Evolutionary conservation across 2,888 invertebrate genomes (phyloP), one percentile per base, ranked within the genome.

Genomic region (Cheilosia vulpina): DNA sequence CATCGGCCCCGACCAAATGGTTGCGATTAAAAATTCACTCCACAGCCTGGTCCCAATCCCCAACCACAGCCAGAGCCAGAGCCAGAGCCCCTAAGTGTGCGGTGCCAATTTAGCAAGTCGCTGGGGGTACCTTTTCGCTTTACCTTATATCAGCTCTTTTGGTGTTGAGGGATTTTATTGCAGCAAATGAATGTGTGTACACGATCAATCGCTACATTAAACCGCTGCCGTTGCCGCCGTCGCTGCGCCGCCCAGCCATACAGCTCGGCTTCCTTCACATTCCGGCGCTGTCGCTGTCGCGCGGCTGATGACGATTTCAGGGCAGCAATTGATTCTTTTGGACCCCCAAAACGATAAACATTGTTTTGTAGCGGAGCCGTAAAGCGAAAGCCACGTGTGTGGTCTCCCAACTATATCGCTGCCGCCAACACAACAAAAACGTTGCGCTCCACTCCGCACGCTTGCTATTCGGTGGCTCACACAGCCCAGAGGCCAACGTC

Each of bases 301-400:
- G 63, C 69, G 63, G 69, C 52, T 24, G 41, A 82, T 72, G 77
- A 77, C 65, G 77, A 81, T 76, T 69, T 63, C 17, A 50, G 76
- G n/a, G 58, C 76, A 53, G 77, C 71, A 52, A 65, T 62, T 73
- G 53, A 71, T 63, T 71, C 63, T 58, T 47, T 41, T 75, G 82
- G 77, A 77, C 66, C 43, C 66, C 77, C 75, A 77, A 60, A 83
- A 81, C 77, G 82, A 87, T 87, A 73, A 87, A 87, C 87, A 85
- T 71, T 87, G 75, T 72, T 80, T 60, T 77, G 75, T 63, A 60
- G 77, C 69, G 58, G 52, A 15, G 24, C 5, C 15, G 24, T 52
- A 15, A 87, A 88, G 88, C 88, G 88, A 88, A 88, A 88, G 85
- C 88, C 81, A 88, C 85, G 88, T 88, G 88, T 87, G 88, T 88